Evolutionary conservation across 2,113 vertebrate genomes (phyloP), one percentile per base, ranked within the genome.

Genomic region (Deroptyus accipitrinus): DNA sequence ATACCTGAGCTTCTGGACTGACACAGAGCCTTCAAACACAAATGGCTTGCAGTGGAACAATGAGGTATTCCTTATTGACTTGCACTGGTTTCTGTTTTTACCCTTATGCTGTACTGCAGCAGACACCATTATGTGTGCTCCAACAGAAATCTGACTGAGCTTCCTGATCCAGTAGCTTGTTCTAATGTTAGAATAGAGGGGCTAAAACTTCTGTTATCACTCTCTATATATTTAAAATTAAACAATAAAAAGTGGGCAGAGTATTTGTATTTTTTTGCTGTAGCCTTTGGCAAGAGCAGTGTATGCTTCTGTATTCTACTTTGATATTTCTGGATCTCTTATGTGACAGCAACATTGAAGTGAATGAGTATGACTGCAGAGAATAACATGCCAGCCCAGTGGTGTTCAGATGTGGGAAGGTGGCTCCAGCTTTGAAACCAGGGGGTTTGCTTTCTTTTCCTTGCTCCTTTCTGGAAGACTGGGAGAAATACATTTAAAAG

Each of bases 281-380:
- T 85, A 82, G 81, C 86, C 77, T 49, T 90, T 94, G 92, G 86
- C 91, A 87, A 93, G 83, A 96, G 77, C 54, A 76, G 48, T 57
- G 39, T 90, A 31, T 77, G 67, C 75, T 91, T 68, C 91, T 90
- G 18, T 83, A 85, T 83, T 93, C 79, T 86, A 30, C 57, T 92
- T 92, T 96, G 84, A 95, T 95, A 86, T 46, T 92, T 87, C 75
- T 84, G 79, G 54, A 92, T 90, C 76, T 80, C 89, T 52, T 85
- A 44, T 59, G 88, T 69, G 68, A 69, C 90, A 92, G 84, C 28
- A 37, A 61, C 75, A 83, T 61, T 86, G 94, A 94, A 95, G 94
- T 83, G 81, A 81, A 93, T 87, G 57, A 68, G 37, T 62, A 33
- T 86, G 84, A 52, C 86, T 91, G 67, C 73, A 49, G 91, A 88